Base-by-base conservation (phyloP, 2,888 invertebrate genomes). In the Drosophila differens region DNA sequence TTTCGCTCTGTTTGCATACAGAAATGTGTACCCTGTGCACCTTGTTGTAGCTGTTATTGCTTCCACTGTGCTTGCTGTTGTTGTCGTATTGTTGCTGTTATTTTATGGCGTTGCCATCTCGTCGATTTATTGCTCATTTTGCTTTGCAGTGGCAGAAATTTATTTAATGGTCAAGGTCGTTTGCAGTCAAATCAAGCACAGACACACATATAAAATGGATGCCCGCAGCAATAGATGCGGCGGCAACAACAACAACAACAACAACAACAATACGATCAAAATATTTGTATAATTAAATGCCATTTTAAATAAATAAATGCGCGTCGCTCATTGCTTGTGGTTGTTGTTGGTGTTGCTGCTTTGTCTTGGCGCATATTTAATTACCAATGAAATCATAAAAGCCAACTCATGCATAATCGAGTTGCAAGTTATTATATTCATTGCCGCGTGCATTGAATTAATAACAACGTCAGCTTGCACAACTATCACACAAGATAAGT, bases 151-250 rank as follows among this genome's bases (percentile, higher is more conserved):
- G 57, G 47, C 65, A 74, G 61, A 85, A 81, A 80, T 81, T 63
- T 78, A 71, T 90, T 91, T 81, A 90, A 91, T 90, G 91, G 89
- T 90, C 89, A 91, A 90, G 89, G 91, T 87, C 89, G 87, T 78
- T 83, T 83, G 79, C 81, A 81, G 85, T 82, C 82, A 79, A 90
- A 85, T 79, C 79, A 79, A 76, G 74, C 35, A 65, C 67, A 73
- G 33, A 53, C 28, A 71, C 51, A 65, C 58, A 74, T 57, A 28
- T 39, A 33, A 61, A 71, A 55, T 77, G 41, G 54, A 65, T 41
- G 57, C 47, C 57, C 53, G 55, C 14, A 64, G 74, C 71, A 59
- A 73, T 59, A 65, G 55, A 55, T 58, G 49, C 60, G 53, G 53
- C 52, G 52, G 60, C 58, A 66, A 59, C 55, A 72, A 55, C 52